phyloP scores from a whole-genome alignment of 2,797 vertebrate genomes.

The Macroramphosus scolopax region DNA sequence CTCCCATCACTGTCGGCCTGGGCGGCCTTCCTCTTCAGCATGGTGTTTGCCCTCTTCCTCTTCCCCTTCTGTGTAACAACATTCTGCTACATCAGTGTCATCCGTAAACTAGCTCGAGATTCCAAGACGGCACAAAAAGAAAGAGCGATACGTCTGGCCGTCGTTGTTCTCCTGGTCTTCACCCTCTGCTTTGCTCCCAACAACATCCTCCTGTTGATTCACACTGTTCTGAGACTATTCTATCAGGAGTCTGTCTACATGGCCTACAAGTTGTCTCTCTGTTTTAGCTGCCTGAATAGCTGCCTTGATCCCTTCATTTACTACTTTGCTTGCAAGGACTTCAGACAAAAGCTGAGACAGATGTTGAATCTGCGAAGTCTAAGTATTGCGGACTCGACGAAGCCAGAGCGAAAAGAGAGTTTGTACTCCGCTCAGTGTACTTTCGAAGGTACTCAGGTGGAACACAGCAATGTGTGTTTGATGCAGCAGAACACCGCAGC shows the following conservation, averaged over 20 bases:
- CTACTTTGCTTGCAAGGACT: conserved; percentile 92
- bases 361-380: conserved; percentile 62
- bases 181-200: conserved; percentile 88
- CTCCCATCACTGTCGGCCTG: conserved; percentile 78
- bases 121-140: conserved; percentile 72
- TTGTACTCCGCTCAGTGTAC: conserved; percentile 69
- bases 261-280: conserved; percentile 88
- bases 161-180: conserved; percentile 84
- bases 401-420: conserved; percentile 70
- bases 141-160: conserved; percentile 79
- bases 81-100: conserved; percentile 85
- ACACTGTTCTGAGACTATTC: conserved; percentile 82
- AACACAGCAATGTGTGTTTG: conserved; percentile 21
- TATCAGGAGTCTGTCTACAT: conserved; percentile 74
- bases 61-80: conserved; percentile 85
- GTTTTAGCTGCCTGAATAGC: conserved; percentile 90
- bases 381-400: conserved; percentile 60
- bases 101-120: conserved; percentile 76
- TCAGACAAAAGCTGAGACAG: conserved; percentile 81
- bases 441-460: conserved; percentile 39
- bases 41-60: conserved; percentile 84
- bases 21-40: conserved; percentile 82
- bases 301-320: conserved; percentile 95
- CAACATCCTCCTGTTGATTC: conserved; percentile 84
- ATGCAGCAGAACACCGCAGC: background rate